Percentiles rank a stretch among this genome's conserved stretches.
Evolutionary conservation across 2,113 vertebrate species (phyloP).

Genomic region (Catharus bicknelli): DNA sequence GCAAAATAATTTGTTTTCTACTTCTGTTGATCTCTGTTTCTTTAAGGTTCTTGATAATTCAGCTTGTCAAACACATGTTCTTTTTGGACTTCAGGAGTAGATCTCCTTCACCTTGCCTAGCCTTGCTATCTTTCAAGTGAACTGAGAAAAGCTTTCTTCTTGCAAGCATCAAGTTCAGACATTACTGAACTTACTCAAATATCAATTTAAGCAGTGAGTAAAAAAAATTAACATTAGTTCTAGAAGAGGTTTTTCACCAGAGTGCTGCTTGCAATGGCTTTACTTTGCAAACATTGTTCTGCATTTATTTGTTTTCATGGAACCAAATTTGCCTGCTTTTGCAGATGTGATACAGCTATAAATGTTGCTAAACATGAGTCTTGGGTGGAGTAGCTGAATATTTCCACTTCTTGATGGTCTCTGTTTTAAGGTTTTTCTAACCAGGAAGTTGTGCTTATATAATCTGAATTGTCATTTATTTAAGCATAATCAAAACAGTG

Average conservation of each 20-base stretch:
- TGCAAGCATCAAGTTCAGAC: not conserved
- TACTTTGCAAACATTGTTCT: not conserved
- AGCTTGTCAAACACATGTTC: not conserved
- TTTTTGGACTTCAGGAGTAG: not conserved
- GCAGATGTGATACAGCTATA: not conserved
- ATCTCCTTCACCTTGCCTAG: not conserved
- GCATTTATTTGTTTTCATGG: not conserved
- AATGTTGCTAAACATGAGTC: not conserved
- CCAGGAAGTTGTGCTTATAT: not conserved
- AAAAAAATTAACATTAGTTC: not conserved
- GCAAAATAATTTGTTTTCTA: not conserved
- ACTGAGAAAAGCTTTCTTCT: not conserved
- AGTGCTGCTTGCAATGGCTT: not conserved
- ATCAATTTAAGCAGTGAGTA: not conserved
- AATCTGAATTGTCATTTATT: not conserved
- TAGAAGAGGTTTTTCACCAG: not conserved
- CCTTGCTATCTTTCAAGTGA: not conserved
- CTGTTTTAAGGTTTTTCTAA: not conserved
- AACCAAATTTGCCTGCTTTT: not conserved
- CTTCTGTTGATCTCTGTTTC: not conserved
- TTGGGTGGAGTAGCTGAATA: not conserved
- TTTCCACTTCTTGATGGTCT: not conserved
- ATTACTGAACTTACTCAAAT: not conserved
- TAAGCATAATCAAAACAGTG: not conserved
- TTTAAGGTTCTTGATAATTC: not conserved